Evolutionary conservation across 2,888 invertebrate genomes (phyloP).

Genomic region (Mesoligia furuncula): DNA sequence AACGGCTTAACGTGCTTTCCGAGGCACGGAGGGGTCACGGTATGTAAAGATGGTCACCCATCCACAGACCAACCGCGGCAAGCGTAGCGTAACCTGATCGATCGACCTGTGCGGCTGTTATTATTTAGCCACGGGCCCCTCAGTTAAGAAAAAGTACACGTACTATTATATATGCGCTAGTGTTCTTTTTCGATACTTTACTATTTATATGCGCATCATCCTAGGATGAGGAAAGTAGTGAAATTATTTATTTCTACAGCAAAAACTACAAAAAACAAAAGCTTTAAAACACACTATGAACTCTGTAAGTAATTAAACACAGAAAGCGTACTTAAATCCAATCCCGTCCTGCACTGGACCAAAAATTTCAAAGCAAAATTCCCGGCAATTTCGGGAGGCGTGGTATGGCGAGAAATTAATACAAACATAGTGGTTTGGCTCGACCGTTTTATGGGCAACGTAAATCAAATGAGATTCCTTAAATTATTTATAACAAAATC

Average conservation of each 20-base stretch:
- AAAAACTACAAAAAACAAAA: constrained; percentile 12
- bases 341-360: constrained; percentile 8
- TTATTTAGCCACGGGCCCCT: too few relatives aligned
- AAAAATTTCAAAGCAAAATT: constrained; percentile 43
- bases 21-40: too few relatives aligned
- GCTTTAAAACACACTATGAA: constrained; percentile 13
- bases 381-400: constrained; percentile 35
- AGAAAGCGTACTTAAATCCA: constrained; percentile 34
- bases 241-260: too few relatives aligned
- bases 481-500: constrained; percentile 68
- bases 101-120: too few relatives aligned
- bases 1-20: too few relatives aligned
- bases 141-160: too few relatives aligned
- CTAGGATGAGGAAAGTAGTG: background rate
- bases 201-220: background rate
- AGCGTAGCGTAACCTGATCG: too few relatives aligned
- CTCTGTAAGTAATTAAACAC: constrained; percentile 36
- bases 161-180: too few relatives aligned
- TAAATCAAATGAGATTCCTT: constrained; percentile 66
- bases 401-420: constrained; percentile 57
- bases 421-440: constrained; percentile 64
- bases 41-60: too few relatives aligned
- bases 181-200: too few relatives aligned
- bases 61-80: too few relatives aligned
- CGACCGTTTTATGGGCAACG: constrained; percentile 60